Base-by-base conservation (phyloP, 2,888 invertebrate genomes). In the Rhodophaea formosa region DNA sequence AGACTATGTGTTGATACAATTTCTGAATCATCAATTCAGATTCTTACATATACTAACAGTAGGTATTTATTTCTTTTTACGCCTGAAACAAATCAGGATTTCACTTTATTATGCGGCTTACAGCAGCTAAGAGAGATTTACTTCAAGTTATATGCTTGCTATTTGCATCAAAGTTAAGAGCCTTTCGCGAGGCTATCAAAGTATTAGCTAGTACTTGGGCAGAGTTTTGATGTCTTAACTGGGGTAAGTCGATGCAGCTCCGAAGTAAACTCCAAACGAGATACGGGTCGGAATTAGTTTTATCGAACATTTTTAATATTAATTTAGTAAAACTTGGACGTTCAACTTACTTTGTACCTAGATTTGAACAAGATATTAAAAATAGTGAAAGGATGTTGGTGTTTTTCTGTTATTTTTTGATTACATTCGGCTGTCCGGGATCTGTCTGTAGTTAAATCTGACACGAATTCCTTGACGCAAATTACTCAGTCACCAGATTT, bases 271-370 rank as follows among this genome's bases (percentile, higher is more conserved):
- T 66, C 68, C 61, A 62, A 66, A 62, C 54, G 53, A 60, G 59
- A 59, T 59, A 44, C 29, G 15, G 57, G 43, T 53, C n/a, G 42
- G 23, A n/a, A 47, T 59, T 52, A 59, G 55, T 47, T 43, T 51
- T 57, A 68, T 69, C 63, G 62, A 71, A 70, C 62, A 64, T 70
- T 75, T 75, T 74, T 71, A 74, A 72, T 76, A 75, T 67, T 70
- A 71, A 74, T 64, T 70, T 69, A 16, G 60, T 57, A 56, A 54
- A 62, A 63, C 65, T 67, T 45, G 62, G 60, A 68, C 54, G 67
- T 66, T 62, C 59, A 45, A 45, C 51, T 51, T 56, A 57, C 62
- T 67, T 57, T 42, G 61, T 56, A 56, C 63, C 60, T 61, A 59
- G 62, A 60, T 58, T 56, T 10, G 39, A n/a, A 39, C 5, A 12